phyloP scores from a whole-genome alignment of 2,797 vertebrate species.

The Hozukius guyotensis region DNA sequence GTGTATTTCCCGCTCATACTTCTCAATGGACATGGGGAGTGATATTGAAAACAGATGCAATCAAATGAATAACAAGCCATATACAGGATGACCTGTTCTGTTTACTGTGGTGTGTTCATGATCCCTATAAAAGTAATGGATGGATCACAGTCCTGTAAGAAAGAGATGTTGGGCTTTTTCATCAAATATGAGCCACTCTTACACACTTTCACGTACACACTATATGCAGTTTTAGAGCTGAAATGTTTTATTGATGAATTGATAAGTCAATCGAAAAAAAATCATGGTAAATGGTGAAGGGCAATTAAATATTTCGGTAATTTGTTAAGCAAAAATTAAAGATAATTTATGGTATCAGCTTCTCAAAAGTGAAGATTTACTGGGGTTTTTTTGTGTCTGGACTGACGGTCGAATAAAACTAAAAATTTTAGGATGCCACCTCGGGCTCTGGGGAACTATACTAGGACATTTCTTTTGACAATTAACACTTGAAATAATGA shows the following conservation, averaged over 20 bases:
- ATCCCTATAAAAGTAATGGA: neutral
- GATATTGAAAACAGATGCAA: conserved; percentile 37
- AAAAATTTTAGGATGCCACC: neutral
- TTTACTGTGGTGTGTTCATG: too few species aligned
- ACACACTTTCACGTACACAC: neutral
- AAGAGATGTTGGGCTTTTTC: neutral
- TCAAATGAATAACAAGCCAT: neutral
- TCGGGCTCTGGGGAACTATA: too few species aligned
- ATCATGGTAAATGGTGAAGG: neutral
- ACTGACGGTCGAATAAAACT: neutral
- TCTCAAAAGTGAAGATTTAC: neutral
- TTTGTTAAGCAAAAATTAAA: neutral
- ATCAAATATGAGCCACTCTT: neutral
- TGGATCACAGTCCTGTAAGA: neutral
- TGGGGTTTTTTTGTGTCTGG: neutral
- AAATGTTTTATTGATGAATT: neutral
- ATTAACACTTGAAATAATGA: too few species aligned
- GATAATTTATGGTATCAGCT: neutral
- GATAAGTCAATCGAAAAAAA: neutral
- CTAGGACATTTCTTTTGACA: too few species aligned
- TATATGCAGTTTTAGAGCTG: neutral
- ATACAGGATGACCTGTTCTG: neutral
- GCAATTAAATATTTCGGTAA: neutral
- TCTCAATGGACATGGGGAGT: neutral
- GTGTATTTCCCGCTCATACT: neutral